These are phyloP conservation scores for Carapus acus DNA, from an alignment of 2,797 vertebrate species.

Conservation along the genomic window DNA sequence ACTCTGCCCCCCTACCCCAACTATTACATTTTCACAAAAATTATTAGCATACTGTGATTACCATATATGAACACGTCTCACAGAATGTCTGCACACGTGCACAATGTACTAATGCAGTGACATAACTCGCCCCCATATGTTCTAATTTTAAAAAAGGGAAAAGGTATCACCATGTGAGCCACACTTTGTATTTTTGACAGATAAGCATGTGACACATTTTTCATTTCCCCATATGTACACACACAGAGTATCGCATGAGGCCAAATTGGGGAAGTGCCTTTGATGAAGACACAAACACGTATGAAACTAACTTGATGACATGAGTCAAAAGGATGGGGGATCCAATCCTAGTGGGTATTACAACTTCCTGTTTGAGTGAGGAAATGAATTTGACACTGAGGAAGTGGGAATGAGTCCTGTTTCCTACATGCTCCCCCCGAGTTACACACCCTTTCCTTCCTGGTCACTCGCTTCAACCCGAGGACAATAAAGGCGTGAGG, in stretches of 20 bases:
- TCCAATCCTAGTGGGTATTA: slow-evolving; percentile 7
- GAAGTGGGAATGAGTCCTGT: slow-evolving; percentile 13
- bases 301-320: not conserved
- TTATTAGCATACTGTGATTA: too few species aligned
- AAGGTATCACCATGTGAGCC: too few species aligned
- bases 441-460: slow-evolving; percentile 43
- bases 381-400: slow-evolving; percentile 23
- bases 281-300: not conserved
- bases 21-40: too few species aligned
- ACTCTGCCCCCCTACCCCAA: too few species aligned
- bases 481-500: not conserved
- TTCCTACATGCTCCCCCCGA: slow-evolving; percentile 24
- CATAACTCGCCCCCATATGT: too few species aligned
- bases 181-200: not conserved
- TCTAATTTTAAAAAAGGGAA: too few species aligned
- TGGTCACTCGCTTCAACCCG: not conserved
- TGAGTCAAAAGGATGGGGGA: not conserved
- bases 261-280: slow-evolving; percentile 12
- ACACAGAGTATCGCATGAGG: not conserved
- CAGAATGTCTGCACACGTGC: too few species aligned
- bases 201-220: not conserved
- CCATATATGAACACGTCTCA: too few species aligned
- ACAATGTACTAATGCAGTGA: too few species aligned
- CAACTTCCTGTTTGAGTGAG: slow-evolving; percentile 29
- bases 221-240: not conserved